Conservation (phyloP, 2,888 invertebrate species). For the Matsumyia berberina region DNA sequence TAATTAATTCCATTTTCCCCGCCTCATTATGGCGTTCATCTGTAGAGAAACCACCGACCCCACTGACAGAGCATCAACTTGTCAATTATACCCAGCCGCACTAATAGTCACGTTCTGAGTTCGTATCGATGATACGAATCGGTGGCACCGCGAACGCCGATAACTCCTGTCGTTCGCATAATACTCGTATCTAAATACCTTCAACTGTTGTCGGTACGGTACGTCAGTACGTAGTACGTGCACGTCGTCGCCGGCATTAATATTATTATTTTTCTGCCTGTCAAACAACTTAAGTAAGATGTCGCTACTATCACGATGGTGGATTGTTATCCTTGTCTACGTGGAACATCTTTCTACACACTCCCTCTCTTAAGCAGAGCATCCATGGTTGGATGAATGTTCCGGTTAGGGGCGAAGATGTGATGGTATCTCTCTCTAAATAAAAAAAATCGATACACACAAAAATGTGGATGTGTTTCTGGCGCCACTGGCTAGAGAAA, state of each 20-base stretch:
- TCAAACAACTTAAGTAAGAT: slow-evolving; percentile 70
- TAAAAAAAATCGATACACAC: slow-evolving; percentile 28
- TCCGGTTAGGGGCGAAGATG: background rate
- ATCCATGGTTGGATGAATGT: slow-evolving; percentile 27
- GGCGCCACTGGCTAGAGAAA: slow-evolving; percentile 29
- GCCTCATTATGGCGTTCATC: slow-evolving; percentile 42
- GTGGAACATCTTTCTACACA: slow-evolving; percentile 17
- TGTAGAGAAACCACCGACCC: background rate
- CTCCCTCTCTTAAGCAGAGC: background rate
- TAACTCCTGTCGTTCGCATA: slow-evolving; percentile 49
- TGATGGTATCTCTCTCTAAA: background rate
- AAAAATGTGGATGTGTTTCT: background rate
- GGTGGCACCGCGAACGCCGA: slow-evolving; percentile 33
- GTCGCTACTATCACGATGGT: slow-evolving; percentile 43
- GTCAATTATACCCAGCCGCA: slow-evolving; percentile 67
- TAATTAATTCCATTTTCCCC: slow-evolving; percentile 66
- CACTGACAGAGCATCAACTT: slow-evolving; percentile 45
- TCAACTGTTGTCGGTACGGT: background rate
- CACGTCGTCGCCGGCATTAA: slow-evolving; percentile 54
- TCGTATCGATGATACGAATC: slow-evolving; percentile 67
- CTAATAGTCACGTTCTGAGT: slow-evolving; percentile 66
- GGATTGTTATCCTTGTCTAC: slow-evolving; percentile 37
- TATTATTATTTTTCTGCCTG: slow-evolving; percentile 71
- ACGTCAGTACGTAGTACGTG: slow-evolving; percentile 28
- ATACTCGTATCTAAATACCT: slow-evolving; percentile 35